These are phyloP conservation scores for Plagodis dolabraria DNA, from an alignment of 2,888 invertebrate genomes.

Conservation along the genomic window DNA sequence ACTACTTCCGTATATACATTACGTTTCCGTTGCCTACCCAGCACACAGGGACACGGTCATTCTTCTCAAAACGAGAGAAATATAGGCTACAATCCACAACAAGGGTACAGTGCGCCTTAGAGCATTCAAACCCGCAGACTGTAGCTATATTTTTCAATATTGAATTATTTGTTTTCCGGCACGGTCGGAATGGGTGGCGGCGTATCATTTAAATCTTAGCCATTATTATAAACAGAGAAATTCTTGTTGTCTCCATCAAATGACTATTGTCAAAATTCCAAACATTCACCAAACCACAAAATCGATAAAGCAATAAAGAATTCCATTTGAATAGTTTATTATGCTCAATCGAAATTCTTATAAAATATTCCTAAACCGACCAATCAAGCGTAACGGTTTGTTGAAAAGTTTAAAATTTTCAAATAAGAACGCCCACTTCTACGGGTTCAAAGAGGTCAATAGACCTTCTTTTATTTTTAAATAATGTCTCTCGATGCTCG, in stretches of 20 bases:
- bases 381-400: conserved; percentile 53
- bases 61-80: too few relatives aligned
- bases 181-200: too few relatives aligned
- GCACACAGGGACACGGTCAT: too few relatives aligned
- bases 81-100: too few relatives aligned
- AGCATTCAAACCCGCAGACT: too few relatives aligned
- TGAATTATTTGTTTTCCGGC: too few relatives aligned
- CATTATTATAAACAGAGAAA: too few relatives aligned
- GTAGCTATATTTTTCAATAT: too few relatives aligned
- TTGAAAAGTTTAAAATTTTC: conserved; percentile 37
- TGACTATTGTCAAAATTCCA: conserved; percentile 17
- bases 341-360: conserved; percentile 27
- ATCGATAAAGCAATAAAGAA: conserved; percentile 25
- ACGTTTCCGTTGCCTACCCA: too few relatives aligned
- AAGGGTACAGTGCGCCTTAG: too few relatives aligned
- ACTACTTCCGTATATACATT: too few relatives aligned
- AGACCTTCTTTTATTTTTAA: conserved; percentile 62
- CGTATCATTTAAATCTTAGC: too few relatives aligned
- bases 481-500: conserved; percentile 52
- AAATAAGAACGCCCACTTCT: conserved; percentile 56
- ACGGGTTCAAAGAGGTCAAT: conserved; percentile 64
- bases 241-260: background rate
- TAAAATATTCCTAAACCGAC: conserved; percentile 37
- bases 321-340: conserved; percentile 24
- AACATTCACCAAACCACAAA: conserved; percentile 19